phyloP scores from a whole-genome alignment of 2,113 vertebrate genomes.

The Periophthalmus modestus region DNA sequence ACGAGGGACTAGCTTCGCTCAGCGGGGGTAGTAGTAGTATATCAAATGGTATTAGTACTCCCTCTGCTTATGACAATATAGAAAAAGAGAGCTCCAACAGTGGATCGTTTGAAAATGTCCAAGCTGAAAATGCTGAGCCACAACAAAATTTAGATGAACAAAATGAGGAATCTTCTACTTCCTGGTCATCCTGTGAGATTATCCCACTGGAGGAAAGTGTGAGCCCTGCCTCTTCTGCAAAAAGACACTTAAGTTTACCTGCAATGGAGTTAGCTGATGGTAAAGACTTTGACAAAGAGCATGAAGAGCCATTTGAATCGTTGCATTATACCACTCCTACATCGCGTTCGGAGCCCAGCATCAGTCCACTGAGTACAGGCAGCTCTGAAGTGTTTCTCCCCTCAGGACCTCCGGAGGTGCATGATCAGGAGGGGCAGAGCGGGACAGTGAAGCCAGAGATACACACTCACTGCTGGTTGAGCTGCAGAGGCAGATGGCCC shows the following conservation, averaged over 20 bases:
- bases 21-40: slow-evolving; percentile 66
- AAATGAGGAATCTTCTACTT: slow-evolving; percentile 46
- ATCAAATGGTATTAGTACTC: slow-evolving; percentile 62
- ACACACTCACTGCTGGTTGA: slow-evolving; percentile 48
- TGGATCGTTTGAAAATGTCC: background rate
- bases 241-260: slow-evolving; percentile 26
- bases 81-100: slow-evolving; percentile 12
- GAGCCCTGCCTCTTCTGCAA: slow-evolving; percentile 20
- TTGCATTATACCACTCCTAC: slow-evolving; percentile 62
- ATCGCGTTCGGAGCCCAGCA: slow-evolving; percentile 59
- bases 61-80: slow-evolving; percentile 66
- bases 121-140: background rate
- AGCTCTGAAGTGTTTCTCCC: slow-evolving; percentile 81
- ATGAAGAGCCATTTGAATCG: background rate
- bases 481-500: slow-evolving; percentile 73
- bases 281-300: background rate
- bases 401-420: slow-evolving; percentile 53
- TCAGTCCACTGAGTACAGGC: slow-evolving; percentile 70
- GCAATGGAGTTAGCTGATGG: slow-evolving; percentile 2
- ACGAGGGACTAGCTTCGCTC: slow-evolving; percentile 18
- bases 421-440: slow-evolving; percentile 26
- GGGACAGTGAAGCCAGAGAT: slow-evolving; percentile 28
- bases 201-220: slow-evolving; percentile 48
- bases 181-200: slow-evolving; percentile 62
- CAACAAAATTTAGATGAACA: background rate